Percentiles rank a stretch among this genome's conserved stretches.
Conservation (phyloP, 2,888 invertebrate species). For the Lumbricus terrestris region DNA sequence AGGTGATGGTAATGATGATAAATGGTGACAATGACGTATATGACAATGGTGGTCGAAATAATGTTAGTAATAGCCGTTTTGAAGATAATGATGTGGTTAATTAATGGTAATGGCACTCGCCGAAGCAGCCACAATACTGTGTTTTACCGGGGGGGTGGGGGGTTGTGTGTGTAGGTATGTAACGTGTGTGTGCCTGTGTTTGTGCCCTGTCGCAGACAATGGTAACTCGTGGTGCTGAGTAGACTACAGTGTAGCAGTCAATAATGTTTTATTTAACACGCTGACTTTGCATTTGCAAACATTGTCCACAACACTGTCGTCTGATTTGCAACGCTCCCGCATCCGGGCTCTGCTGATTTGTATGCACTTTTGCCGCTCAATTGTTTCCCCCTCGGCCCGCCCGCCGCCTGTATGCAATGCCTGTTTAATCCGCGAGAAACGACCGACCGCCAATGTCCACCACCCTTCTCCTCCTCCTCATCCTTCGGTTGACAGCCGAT, state of each 20-base stretch:
- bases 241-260: too few relatives aligned
- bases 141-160: too few relatives aligned
- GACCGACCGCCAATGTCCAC: neutral
- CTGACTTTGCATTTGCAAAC: neutral
- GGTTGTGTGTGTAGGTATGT: too few relatives aligned
- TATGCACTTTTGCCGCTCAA: neutral
- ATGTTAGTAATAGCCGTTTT: neutral
- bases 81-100: neutral
- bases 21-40: neutral
- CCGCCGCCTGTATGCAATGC: neutral
- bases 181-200: neutral
- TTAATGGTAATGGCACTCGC: neutral
- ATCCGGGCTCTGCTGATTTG: neutral
- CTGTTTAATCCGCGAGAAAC: neutral
- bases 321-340: neutral
- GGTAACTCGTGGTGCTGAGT: neutral
- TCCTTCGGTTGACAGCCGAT: constrained; percentile 3
- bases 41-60: neutral
- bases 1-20: neutral
- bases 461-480: too few relatives aligned
- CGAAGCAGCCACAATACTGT: neutral
- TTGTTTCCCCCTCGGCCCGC: neutral
- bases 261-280: neutral
- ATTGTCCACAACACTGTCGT: neutral
- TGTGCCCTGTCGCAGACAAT: neutral